These are phyloP conservation scores for Dendrolimus punctatus DNA, from an alignment of 1,140 invertebrate genomes.

Conservation along the genomic window DNA sequence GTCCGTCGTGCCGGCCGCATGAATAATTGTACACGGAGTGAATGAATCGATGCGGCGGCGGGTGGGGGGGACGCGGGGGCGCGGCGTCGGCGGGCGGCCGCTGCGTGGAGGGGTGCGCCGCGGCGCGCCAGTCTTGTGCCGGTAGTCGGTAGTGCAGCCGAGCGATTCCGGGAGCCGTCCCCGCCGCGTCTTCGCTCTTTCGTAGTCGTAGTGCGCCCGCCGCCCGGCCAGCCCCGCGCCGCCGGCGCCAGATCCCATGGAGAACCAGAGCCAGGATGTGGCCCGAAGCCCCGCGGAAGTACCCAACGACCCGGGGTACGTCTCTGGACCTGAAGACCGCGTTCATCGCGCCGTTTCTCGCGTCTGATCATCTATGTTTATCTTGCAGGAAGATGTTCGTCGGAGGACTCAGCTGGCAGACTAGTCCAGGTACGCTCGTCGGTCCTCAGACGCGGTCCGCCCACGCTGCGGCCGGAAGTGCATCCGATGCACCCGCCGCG, in stretches of 20 bases:
- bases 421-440: slow-evolving; percentile 93
- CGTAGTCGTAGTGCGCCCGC: slow-evolving; percentile 73
- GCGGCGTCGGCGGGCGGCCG: slow-evolving; percentile 30
- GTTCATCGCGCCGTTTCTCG: slow-evolving; percentile 24
- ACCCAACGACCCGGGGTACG: slow-evolving; percentile 92
- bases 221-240: slow-evolving; percentile 40
- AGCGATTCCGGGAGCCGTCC: slow-evolving; percentile 78
- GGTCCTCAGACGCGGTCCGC: slow-evolving; percentile 30
- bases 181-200: slow-evolving; percentile 75
- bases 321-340: slow-evolving; percentile 37
- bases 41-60: slow-evolving; percentile 63
- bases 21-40: slow-evolving; percentile 64
- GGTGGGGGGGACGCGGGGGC: slow-evolving; percentile 34
- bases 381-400: slow-evolving; percentile 99
- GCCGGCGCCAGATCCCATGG: slow-evolving; percentile 72
- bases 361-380: slow-evolving; percentile 67
- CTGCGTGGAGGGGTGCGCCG: slow-evolving; percentile 61
- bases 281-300: slow-evolving; percentile 86
- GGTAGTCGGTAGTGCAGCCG: slow-evolving; percentile 81
- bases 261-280: slow-evolving; percentile 81
- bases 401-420: slow-evolving; percentile 99
- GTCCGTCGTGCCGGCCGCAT: slow-evolving; percentile 51
- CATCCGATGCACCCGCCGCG: slow-evolving; percentile 47
- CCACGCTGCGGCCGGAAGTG: slow-evolving; percentile 42
- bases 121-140: slow-evolving; percentile 80